Conservation (phyloP, 2,888 invertebrate species). For the Orthosia incerta region DNA sequence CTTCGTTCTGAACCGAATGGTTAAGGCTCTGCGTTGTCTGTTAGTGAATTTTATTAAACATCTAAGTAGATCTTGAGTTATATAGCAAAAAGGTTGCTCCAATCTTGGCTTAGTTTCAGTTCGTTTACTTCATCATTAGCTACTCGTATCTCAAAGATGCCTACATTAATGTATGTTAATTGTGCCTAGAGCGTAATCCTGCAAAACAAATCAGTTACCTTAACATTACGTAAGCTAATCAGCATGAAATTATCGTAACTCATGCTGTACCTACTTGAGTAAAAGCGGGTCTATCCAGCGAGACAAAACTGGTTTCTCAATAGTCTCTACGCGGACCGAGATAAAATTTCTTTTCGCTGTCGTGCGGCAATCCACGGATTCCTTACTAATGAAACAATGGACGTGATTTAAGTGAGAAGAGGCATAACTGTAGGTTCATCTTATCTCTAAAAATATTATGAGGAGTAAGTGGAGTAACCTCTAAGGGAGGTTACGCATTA, state of each 20-base stretch:
- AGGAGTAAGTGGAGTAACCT: no score
- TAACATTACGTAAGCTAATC: slow-evolving; percentile 49
- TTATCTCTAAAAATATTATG: no score
- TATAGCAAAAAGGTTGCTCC: slow-evolving; percentile 1
- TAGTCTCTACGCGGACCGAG: slow-evolving; percentile 14
- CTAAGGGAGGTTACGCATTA: no score
- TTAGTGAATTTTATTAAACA: no score
- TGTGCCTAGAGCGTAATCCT: slow-evolving; percentile 33
- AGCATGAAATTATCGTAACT: slow-evolving; percentile 48
- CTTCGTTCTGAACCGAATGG: no score
- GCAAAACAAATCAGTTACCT: slow-evolving; percentile 46
- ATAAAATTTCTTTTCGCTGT: slow-evolving; percentile 48
- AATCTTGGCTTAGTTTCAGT: slow-evolving; percentile 6
- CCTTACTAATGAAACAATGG: slow-evolving; percentile 46
- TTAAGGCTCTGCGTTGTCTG: no score
- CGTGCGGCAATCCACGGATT: not conserved
- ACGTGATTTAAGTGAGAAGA: slow-evolving; percentile 21
- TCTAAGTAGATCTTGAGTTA: not conserved
- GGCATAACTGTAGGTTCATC: not conserved
- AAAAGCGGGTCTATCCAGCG: slow-evolving; percentile 44
- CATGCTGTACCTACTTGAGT: slow-evolving; percentile 26
- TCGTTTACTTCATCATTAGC: slow-evolving; percentile 7
- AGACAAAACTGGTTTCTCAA: slow-evolving; percentile 58
- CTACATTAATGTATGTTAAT: slow-evolving; percentile 30
- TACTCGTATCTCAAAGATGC: slow-evolving; percentile 9